Conservation (phyloP, 37 sponge, comb jelly and placozoan species). For the Bolinopsis microptera region DNA sequence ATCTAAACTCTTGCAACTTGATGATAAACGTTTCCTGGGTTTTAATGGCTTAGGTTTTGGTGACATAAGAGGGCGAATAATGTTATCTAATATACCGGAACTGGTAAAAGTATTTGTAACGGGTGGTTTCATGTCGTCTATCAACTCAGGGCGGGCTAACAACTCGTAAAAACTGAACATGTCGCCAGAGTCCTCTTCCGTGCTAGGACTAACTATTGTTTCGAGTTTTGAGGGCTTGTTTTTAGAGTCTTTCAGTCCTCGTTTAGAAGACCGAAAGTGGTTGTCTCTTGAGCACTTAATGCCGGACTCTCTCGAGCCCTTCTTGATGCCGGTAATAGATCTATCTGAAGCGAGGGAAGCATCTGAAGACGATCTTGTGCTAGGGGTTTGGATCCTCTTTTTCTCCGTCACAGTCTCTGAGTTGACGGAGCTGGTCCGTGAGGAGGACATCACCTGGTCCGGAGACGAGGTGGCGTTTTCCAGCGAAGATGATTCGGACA, state of each 20-base stretch:
- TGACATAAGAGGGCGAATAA: constrained; percentile 17
- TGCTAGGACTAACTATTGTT: neutral
- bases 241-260: neutral
- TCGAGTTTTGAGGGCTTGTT: neutral
- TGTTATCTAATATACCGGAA: neutral
- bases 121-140: neutral
- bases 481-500: neutral
- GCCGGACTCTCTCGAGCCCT: constrained; percentile 11
- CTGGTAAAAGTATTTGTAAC: neutral
- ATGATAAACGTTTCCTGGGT: neutral
- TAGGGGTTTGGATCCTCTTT: neutral
- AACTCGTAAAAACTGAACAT: constrained; percentile 50
- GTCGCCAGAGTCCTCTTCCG: neutral
- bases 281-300: constrained; percentile 1
- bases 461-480: neutral
- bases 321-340: constrained; percentile 8
- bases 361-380: constrained; percentile 21
- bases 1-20: constrained; percentile 3
- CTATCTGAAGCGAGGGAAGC: constrained; percentile 6
- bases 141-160: constrained; percentile 10
- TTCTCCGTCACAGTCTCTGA: neutral
- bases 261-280: neutral
- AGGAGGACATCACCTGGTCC: neutral
- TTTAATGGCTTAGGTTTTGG: neutral
- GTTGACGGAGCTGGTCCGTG: constrained; percentile 11